phyloP scores from a whole-genome alignment of 2,113 vertebrate species.

The Galemys pyrenaicus region DNA sequence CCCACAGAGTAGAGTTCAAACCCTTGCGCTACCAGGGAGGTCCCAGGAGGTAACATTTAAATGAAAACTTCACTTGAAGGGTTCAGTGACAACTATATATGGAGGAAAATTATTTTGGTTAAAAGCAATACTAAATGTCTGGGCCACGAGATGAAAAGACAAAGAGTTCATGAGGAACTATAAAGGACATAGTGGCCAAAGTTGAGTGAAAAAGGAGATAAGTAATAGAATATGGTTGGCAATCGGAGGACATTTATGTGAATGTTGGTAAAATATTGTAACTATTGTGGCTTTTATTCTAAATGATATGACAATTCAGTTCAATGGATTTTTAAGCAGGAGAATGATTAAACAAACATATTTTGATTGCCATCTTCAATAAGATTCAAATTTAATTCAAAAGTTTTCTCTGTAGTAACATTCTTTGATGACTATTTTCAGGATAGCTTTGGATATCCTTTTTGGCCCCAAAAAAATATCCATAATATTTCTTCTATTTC shows the following conservation, averaged over 20 bases:
- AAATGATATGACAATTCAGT: neutral
- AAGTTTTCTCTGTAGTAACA: neutral
- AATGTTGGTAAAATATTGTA: neutral
- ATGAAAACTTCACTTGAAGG: neutral
- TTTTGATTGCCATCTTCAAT: neutral
- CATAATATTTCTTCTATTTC: too few relatives aligned
- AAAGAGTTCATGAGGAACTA: neutral
- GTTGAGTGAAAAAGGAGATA: neutral
- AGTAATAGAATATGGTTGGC: neutral
- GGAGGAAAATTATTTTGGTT: neutral
- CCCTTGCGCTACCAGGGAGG: too few relatives aligned
- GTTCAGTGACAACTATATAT: neutral
- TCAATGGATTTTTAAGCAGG: neutral
- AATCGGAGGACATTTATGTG: accelerated
- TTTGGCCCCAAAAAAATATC: too few relatives aligned
- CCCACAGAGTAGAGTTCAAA: too few relatives aligned
- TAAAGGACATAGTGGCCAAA: neutral
- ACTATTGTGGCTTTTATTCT: neutral
- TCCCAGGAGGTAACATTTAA: neutral
- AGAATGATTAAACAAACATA: neutral
- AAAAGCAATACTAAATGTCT: neutral
- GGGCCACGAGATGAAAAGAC: neutral
- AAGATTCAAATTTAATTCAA: neutral
- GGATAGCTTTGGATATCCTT: too few relatives aligned
- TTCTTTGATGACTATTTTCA: too few relatives aligned